Evolutionary conservation across 2,797 vertebrate species (phyloP), one percentile per base, ranked within the genome.

Genomic region (Chaunax sp.): DNA sequence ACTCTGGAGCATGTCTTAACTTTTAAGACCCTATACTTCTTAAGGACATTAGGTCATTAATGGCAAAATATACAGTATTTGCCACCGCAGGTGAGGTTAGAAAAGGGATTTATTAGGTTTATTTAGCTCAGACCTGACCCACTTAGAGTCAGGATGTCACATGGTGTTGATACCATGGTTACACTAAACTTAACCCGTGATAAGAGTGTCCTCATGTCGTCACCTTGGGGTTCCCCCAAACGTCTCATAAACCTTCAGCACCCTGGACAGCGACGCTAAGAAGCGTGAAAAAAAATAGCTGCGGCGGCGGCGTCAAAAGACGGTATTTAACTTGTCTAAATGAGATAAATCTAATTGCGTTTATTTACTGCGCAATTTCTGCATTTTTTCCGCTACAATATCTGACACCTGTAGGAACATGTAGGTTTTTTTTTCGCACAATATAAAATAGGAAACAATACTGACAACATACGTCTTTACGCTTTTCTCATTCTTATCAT

Each of bases 101-200:
- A 83, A 82, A 65, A 1, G 40, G 82, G 73, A 77, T 72, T 86
- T 76, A 60, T 61, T 20, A 2, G 47, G 52, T 72, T 77, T 81
- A 69, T 74, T 81, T 72, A 77, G 75, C 59, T 45, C 55, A 43
- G 63, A 41, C 58, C 14, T 85, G 81, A 80, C 80, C 83, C 81
- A 81, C 40, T 81, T 83, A 44, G 43, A 79, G 68, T 50, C 68
- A 56, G 23, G 73, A 53, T 40, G 82, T 89, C 89, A 89, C 88
- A 37, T 81, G 89, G 50, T 49, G 72, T n/a, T 30, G 78, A 23
- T 69, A 20, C 83, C 85, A 81, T 80, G 82, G 89, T 78, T 63
- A 89, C 86, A 50, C 75, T 77, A 75, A 84, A 84, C 74, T 69
- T 72, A 68, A 84, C 72, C 77, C 51, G 49, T 50, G 72, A 40